Evolutionary conservation across 2,888 invertebrate species (phyloP), one percentile per base, ranked within the genome.

Genomic region (Patella pellucida): DNA sequence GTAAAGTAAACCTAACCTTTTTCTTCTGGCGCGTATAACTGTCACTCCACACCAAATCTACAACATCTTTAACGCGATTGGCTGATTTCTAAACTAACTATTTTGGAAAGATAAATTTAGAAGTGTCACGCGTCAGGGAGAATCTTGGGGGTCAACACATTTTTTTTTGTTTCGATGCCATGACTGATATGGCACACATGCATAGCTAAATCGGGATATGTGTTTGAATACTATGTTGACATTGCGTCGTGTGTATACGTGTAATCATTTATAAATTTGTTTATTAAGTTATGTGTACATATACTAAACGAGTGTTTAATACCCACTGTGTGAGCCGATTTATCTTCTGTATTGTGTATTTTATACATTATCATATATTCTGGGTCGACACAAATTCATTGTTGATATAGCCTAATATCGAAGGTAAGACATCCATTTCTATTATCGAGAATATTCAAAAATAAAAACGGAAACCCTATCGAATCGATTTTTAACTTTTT

Each of bases 131-230:
- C 69, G 72, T 76, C 73, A 69, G 50, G 67, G 16, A 56, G 50
- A 72, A 76, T 69, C 73, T 31, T 19, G 16, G 70, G 72, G 41
- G 73, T 76, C 73, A 73, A 52, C 31, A 54, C 67, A 76, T 72
- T 41, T 41, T 31, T 76, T 76, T 76, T 76, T 76, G 76, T 76
- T 72, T 76, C 72, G 69, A 67, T 41, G n/a, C n/a, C n/a, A n/a
- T n/a, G 69, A 54, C 69, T 51, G 76, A 76, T 69, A 56, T 62
- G 69, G 67, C 50, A 54, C 76, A 76, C 76, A 73, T 76, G 76
- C 69, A 62, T 67, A 31, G 67, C 23, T 41, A 52, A 41, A 52
- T 52, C 62, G 51, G 68, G 73, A 69, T 68, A 67, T 52, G 69
- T 73, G 69, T 69, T 51, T 68, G 16, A 56, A 72, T 27, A 50